A percentile compares a stretch with the other conserved stretches of the same genome.
These are phyloP conservation scores for Scaptomyza parva DNA, from an alignment of 2,888 invertebrate genomes.

Conservation along the genomic window DNA sequence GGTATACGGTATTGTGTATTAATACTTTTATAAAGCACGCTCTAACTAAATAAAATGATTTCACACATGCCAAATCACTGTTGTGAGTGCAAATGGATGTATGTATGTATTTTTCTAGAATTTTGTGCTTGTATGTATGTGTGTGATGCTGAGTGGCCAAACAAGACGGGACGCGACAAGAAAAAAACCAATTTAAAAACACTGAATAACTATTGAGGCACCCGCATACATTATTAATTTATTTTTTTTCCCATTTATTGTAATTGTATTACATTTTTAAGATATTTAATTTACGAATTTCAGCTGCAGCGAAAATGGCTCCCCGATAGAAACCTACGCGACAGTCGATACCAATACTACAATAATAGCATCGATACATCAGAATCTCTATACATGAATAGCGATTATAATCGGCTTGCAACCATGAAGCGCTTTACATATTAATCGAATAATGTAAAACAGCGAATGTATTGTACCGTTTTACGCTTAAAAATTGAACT, in stretches of 20 bases:
- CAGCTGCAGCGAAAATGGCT: slow-evolving; percentile 63
- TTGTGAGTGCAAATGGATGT: slow-evolving; percentile 45
- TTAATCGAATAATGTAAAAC: slow-evolving; percentile 23
- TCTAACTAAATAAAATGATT: slow-evolving; percentile 66
- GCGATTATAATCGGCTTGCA: slow-evolving; percentile 7
- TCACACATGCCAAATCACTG: slow-evolving; percentile 34
- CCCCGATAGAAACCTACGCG: slow-evolving; percentile 59
- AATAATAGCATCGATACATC: slow-evolving; percentile 33
- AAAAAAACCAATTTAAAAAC: slow-evolving; percentile 55
- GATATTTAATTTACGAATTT: slow-evolving; percentile 63
- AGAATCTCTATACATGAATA: neutral
- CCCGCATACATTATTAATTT: slow-evolving; percentile 56
- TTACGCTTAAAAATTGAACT: no score
- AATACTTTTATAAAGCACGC: slow-evolving; percentile 46
- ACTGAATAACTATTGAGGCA: slow-evolving; percentile 47
- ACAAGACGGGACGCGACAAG: slow-evolving; percentile 51
- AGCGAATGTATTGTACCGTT: neutral
- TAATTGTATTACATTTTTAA: slow-evolving; percentile 71
- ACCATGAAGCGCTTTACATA: neutral
- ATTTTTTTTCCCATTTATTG: slow-evolving; percentile 32
- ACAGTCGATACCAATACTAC: slow-evolving; percentile 50
- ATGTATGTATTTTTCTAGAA: slow-evolving; percentile 51
- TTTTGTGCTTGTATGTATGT: slow-evolving; percentile 42
- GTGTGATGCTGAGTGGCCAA: slow-evolving; percentile 70
- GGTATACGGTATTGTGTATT: slow-evolving; percentile 23